These are phyloP conservation scores for Neosilurus mollespiculum DNA, from an alignment of 2,797 vertebrate species.

Conservation along the genomic window DNA sequence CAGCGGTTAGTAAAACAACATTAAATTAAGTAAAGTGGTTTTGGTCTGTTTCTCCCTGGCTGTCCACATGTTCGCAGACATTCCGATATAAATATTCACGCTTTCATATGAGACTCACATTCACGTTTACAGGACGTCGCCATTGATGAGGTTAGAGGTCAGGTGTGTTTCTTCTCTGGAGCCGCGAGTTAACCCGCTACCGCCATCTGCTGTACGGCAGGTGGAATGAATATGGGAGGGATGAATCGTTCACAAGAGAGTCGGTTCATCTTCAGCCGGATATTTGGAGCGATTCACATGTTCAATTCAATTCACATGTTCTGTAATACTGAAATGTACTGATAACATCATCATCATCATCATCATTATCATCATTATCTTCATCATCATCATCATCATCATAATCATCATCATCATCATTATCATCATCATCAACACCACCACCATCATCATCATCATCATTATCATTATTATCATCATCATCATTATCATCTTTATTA, in stretches of 20 bases:
- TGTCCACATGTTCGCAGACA: neutral
- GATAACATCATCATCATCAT: too few species aligned
- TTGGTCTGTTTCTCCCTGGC: neutral
- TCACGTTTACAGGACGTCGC: slow-evolving; percentile 21
- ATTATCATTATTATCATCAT: too few species aligned
- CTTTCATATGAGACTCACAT: neutral
- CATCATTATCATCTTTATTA: too few species aligned
- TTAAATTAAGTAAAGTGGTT: neutral
- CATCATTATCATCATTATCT: too few species aligned
- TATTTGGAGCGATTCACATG: neutral
- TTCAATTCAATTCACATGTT: too few species aligned
- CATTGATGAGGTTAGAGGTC: slow-evolving; percentile 23
- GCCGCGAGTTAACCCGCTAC: neutral
- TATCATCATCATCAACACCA: too few species aligned
- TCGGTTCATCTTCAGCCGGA: neutral
- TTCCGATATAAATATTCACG: neutral
- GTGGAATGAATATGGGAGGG: neutral
- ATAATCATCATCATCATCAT: too few species aligned
- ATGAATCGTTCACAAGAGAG: neutral
- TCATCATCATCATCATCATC: too few species aligned
- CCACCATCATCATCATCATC: too few species aligned
- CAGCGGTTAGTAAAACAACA: neutral
- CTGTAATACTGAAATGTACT: too few species aligned
- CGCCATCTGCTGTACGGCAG: slow-evolving; percentile 1
- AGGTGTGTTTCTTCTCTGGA: neutral